These are phyloP conservation scores for Eulemur coronatus DNA, from an alignment of 2,797 vertebrate genomes.

Conservation along the genomic window DNA sequence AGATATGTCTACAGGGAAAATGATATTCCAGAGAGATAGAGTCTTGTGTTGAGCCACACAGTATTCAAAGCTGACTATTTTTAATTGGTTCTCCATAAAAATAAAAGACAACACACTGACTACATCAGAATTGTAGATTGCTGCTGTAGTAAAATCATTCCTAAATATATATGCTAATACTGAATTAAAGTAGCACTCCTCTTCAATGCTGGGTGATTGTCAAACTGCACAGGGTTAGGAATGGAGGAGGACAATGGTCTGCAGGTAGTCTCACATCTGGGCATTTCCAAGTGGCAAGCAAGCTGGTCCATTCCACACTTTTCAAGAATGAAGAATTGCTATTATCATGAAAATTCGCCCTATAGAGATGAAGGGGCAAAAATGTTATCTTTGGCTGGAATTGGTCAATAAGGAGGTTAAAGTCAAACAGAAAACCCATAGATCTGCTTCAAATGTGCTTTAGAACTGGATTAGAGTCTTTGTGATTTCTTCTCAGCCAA, in stretches of 20 bases:
- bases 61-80: constrained; percentile 4
- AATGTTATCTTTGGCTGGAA: constrained; percentile 1
- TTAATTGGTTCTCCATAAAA: constrained; percentile 41
- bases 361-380: neutral
- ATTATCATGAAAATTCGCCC: constrained; percentile 15
- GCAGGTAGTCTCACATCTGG: neutral
- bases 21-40: neutral
- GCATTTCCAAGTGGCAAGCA: neutral
- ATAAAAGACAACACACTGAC: neutral
- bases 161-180: neutral
- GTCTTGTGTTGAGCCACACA: neutral
- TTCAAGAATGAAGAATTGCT: neutral
- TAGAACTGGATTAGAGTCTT: constrained; percentile 36
- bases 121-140: neutral
- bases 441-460: constrained; percentile 51
- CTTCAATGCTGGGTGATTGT: neutral
- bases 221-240: neutral
- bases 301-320: neutral
- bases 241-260: neutral
- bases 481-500: constrained; percentile 53
- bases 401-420: constrained; percentile 8
- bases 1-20: neutral
- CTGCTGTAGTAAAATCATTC: neutral
- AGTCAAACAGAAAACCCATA: constrained; percentile 32
- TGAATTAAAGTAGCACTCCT: neutral